phyloP scores from a whole-genome alignment of 2,113 vertebrate species.

The Ptyas mucosa region DNA sequence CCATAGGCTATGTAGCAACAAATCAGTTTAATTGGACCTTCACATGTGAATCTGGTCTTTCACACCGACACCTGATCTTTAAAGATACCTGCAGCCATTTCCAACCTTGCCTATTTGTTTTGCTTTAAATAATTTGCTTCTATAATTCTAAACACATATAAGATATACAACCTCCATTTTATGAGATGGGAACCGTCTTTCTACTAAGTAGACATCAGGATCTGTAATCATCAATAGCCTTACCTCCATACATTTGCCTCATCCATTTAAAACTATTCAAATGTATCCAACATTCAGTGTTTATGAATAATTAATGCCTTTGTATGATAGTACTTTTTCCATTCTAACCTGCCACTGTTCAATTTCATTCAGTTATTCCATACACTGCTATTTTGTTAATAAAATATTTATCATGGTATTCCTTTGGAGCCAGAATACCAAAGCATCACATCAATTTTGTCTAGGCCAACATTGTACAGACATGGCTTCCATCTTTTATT shows the following conservation, averaged over 20 bases:
- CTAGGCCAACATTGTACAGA: background rate
- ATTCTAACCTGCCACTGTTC: too few relatives aligned
- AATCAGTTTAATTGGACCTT: background rate
- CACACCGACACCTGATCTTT: background rate
- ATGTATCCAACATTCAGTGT: background rate
- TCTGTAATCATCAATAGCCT: background rate
- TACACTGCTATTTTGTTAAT: background rate
- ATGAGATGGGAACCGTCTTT: background rate
- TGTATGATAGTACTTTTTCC: background rate
- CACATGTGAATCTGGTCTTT: background rate
- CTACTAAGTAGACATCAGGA: background rate
- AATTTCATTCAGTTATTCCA: background rate
- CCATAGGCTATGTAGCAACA: background rate
- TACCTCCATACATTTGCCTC: background rate
- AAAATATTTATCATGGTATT: background rate
- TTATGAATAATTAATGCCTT: background rate
- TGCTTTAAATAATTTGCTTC: background rate
- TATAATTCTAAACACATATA: background rate
- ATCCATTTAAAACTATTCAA: background rate
- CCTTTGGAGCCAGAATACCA: background rate
- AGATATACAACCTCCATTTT: background rate
- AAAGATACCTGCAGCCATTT: background rate
- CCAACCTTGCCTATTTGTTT: background rate
- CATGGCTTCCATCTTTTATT: background rate
- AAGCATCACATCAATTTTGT: conserved; percentile 12